These are phyloP conservation scores for Gerosis bhagava DNA, from an alignment of 2,888 invertebrate genomes.

Conservation along the genomic window DNA sequence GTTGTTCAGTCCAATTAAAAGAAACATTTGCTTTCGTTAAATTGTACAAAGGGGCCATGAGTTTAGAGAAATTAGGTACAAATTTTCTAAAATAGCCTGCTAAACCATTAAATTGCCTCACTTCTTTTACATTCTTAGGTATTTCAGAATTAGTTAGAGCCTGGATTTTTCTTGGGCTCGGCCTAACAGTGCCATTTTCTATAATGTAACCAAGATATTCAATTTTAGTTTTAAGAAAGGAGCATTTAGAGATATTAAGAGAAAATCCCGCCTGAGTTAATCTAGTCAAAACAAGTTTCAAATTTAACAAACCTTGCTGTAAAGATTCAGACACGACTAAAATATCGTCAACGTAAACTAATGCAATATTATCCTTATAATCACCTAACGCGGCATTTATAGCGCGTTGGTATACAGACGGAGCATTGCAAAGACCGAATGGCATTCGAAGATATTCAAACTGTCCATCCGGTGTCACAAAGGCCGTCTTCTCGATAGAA, in stretches of 20 bases:
- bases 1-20: conserved; percentile 25
- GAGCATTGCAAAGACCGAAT: conserved; percentile 34
- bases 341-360: conserved; percentile 36
- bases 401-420: conserved; percentile 30
- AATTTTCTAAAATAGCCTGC: conserved; percentile 29
- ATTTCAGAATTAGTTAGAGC: conserved; percentile 29
- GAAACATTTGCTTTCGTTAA: conserved; percentile 20
- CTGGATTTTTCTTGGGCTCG: conserved; percentile 33
- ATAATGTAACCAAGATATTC: conserved; percentile 35
- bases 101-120: conserved; percentile 28
- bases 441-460: conserved; percentile 36
- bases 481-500: too few relatives aligned
- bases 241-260: conserved; percentile 34
- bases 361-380: conserved; percentile 24
- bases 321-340: conserved; percentile 21
- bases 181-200: conserved; percentile 30
- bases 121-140: conserved; percentile 32
- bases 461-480: too few relatives aligned
- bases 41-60: conserved; percentile 25
- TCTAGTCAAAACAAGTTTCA: conserved; percentile 25
- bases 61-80: conserved; percentile 24
- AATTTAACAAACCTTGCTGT: conserved; percentile 27
- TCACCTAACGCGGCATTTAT: conserved; percentile 30
- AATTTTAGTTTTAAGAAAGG: conserved; percentile 31
- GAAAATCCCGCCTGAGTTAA: conserved; percentile 34